Evolutionary conservation across 2,888 invertebrate species (phyloP), one percentile per base, ranked within the genome.

Genomic region (Pollenia angustigena): DNA sequence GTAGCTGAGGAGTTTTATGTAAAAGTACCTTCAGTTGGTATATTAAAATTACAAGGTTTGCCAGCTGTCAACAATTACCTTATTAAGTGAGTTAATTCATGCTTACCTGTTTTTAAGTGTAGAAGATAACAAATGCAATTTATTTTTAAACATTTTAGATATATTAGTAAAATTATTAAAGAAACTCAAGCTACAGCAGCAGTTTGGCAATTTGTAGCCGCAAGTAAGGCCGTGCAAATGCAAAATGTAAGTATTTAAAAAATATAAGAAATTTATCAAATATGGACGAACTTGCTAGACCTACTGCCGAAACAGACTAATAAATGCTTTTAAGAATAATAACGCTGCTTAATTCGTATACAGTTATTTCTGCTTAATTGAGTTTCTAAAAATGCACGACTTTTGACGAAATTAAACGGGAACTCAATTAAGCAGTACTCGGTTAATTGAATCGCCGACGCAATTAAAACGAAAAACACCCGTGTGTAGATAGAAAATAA

Each of bases 11-110:
- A 91, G 46, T 90, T 89, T 46, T 83, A 92, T 62, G 83, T 92
- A 8, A 92, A 91, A 68, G 89, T 93, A 58, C 92, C 92, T 4
- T 88, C 89, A 0, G 85, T 89, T 4, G 91, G 91, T 4, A 84
- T 90, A n/a, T 69, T 90, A 12, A 83, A 89, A n/a, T 82, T 92
- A 16, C 89, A 88, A 4, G 89, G 86, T 10, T 66, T 90, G 42
- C 8, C 44, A 10, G 88, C 88, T 32, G 92, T 91, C n/a, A 84
- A 88, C 58, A 72, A 72, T n/a, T 93, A 90, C 85, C 85, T 92
- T 1, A 92, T 92, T 86, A 89, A 90, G 92, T 93, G 78, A 90
- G 90, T 90, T 32, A 4, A 0, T 32, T 32, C 0, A 32, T 32
- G 11, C 14, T 12, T 40, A 7, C 42, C 9, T 4, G 9, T 18